These are phyloP conservation scores for Trididemnum nubilum DNA, from an alignment of 23 tunicate genomes.

Conservation along the genomic window DNA sequence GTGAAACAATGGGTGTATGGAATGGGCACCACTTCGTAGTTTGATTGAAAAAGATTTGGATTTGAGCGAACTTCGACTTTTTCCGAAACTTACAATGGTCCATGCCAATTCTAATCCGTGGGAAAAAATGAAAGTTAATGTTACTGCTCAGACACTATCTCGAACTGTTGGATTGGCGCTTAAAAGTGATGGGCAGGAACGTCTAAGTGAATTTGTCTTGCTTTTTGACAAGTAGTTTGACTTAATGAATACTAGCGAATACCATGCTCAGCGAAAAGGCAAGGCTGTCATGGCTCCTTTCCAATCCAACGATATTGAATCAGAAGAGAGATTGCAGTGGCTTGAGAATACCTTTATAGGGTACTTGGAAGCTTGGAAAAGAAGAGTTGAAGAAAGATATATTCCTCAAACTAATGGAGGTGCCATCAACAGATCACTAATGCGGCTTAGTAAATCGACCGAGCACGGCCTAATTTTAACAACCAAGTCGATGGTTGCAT, in stretches of 20 bases:
- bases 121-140: background rate
- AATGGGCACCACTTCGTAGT: too few species aligned
- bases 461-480: background rate
- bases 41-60: background rate
- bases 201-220: too few species aligned
- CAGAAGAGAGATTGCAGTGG: background rate
- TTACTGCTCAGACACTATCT: background rate
- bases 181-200: background rate
- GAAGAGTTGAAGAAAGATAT: background rate
- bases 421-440: too few species aligned
- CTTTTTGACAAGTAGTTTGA: background rate
- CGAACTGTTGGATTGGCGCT: background rate
- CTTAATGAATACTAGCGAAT: background rate
- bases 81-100: background rate
- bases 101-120: background rate
- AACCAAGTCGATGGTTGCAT: background rate
- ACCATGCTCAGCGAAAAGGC: too few species aligned
- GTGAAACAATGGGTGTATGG: too few species aligned
- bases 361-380: background rate
- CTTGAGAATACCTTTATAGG: background rate
- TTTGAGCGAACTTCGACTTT: background rate
- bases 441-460: background rate
- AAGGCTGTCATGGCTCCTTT: too few species aligned
- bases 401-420: background rate
- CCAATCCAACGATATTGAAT: too few species aligned